phyloP scores from a whole-genome alignment of 2,888 invertebrate genomes.

The Suillia variegata region DNA sequence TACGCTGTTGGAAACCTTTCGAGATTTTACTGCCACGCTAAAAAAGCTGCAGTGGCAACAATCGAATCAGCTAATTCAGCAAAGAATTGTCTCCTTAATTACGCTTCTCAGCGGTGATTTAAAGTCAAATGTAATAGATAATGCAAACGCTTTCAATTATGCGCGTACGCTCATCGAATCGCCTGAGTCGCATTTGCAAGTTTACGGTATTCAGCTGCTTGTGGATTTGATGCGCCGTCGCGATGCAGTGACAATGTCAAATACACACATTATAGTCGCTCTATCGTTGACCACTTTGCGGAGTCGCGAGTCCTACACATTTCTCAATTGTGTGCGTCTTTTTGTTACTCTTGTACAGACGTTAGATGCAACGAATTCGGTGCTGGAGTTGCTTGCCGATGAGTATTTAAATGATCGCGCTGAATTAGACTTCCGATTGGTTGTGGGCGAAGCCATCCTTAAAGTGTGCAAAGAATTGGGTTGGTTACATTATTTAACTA shows the following conservation, averaged over 20 bases:
- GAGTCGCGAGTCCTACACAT: constrained; percentile 57
- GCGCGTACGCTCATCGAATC: constrained; percentile 51
- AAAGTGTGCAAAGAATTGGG: constrained; percentile 55
- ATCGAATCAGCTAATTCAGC: constrained; percentile 34
- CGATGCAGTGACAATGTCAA: constrained; percentile 45
- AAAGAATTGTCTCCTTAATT: constrained; percentile 38
- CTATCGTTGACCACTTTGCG: constrained; percentile 52
- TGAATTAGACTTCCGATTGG: constrained; percentile 51
- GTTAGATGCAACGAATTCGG: constrained; percentile 49
- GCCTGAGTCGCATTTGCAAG: constrained; percentile 52
- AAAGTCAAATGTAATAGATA: constrained; percentile 13
- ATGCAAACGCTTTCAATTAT: constrained; percentile 28
- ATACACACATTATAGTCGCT: constrained; percentile 52
- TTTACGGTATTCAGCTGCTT: constrained; percentile 55
- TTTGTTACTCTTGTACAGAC: constrained; percentile 50
- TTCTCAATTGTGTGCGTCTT: constrained; percentile 57
- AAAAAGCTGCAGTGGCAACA: constrained; percentile 27
- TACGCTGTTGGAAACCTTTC: constrained; percentile 28
- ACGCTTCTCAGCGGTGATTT: constrained; percentile 30
- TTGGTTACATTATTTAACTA: constrained; percentile 24
- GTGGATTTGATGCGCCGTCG: constrained; percentile 46
- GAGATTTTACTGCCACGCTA: constrained; percentile 31
- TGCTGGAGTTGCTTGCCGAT: constrained; percentile 54
- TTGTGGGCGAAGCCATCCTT: constrained; percentile 58
- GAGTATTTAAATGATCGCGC: constrained; percentile 53